phyloP scores from a whole-genome alignment of 2,113 vertebrate species.

The Daphoenositta chrysoptera region DNA sequence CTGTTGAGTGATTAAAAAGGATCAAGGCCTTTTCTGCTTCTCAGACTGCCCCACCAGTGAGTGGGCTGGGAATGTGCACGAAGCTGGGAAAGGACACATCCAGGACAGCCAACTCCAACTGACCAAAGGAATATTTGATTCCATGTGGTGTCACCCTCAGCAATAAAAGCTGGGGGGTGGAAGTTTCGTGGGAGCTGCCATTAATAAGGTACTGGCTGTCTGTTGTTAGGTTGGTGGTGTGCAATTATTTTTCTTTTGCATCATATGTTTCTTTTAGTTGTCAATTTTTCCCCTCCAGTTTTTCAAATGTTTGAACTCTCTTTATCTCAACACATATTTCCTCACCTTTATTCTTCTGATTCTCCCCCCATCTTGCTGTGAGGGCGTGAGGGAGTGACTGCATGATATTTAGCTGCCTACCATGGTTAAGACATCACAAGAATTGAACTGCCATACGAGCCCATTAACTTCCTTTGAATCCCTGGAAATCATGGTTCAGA shows the following conservation, averaged over 20 bases:
- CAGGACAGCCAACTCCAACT: neutral
- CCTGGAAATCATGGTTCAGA: neutral
- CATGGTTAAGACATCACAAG: neutral
- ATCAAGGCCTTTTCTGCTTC: neutral
- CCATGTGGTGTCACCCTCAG: accelerated
- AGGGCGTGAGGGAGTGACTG: accelerated
- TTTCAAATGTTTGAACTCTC: neutral
- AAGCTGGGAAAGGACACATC: neutral
- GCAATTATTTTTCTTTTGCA: neutral
- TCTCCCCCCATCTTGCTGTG: neutral
- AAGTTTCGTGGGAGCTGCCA: neutral
- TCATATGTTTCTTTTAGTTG: neutral
- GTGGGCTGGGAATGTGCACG: neutral
- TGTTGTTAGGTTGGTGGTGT: neutral
- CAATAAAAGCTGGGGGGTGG: neutral
- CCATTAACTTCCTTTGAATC: neutral
- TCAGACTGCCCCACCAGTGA: neutral
- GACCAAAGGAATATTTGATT: neutral
- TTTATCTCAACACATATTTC: neutral
- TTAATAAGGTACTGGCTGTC: neutral
- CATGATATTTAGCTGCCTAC: neutral
- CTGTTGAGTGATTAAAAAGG: neutral
- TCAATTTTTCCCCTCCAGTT: neutral
- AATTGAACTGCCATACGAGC: neutral
- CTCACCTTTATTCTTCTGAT: neutral